Evolutionary conservation across 2,113 vertebrate species (phyloP), one percentile per base, ranked within the genome.

Genomic region (Larimichthys crocea): DNA sequence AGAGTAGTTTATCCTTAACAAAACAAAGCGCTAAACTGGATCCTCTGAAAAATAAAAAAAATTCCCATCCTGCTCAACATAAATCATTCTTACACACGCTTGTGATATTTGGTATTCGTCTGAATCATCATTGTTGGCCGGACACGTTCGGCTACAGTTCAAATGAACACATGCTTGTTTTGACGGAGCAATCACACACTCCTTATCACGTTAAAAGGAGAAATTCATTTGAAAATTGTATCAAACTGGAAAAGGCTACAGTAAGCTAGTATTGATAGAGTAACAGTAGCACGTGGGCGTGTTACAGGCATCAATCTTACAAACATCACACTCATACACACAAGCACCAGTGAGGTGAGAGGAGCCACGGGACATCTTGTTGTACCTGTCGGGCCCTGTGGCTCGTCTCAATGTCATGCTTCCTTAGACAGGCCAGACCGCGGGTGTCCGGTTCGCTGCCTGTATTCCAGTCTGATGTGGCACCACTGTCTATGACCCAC

Each of bases 331-430:
- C n/a, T 59, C 29, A 64, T 57, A 75, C 1, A 75, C 46, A 79
- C 52, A 59, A 19, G 67, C n/a, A 16, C 20, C 19, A 56, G 26
- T 16, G 53, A 52, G 29, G 35, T 31, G 70, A 70, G 50, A 80
- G 20, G 69, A 83, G 76, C 85, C 82, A 52, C 11, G 29, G 59
- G 20, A 75, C 40, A 17, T 80, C 89, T 88, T 91, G 72, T 85
- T 96, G 94, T 99, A 99, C 98, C 98, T 99, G 97, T 95, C 95
- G 95, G 85, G 98, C 98, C 93, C 94, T 97, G 95, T 99, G 98
- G 93, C 95, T 92, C 88, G 97, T 96, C 90, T 96, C 94, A 96
- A 96, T 97, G 95, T 90, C 96, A 94, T 98, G 97, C 87, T 93
- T 95, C 96, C 94, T 95, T 77, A 99, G 95, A 94, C 97, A 99